Evolutionary conservation across 2,888 invertebrate species (phyloP).

Genomic region (Netelia melanura): DNA sequence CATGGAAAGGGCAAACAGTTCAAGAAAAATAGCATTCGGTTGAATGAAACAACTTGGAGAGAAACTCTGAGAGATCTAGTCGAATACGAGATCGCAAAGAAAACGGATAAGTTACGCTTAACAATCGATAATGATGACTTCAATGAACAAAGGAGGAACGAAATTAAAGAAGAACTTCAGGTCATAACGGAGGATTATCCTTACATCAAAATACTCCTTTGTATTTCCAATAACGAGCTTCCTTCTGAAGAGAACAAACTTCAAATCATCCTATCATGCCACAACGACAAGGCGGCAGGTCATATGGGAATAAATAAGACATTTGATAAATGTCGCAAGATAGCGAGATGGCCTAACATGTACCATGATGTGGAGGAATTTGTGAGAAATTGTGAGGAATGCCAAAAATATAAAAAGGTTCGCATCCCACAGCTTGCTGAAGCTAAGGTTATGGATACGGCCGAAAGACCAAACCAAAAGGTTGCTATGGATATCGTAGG

Average conservation of each 20-base stretch:
- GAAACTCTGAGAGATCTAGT: slow-evolving; percentile 10
- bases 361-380: no score
- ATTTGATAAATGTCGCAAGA: no score
- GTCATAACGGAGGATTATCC: slow-evolving; percentile 6
- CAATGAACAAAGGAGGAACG: slow-evolving; percentile 6
- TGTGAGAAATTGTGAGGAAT: no score
- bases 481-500: slow-evolving; percentile 34
- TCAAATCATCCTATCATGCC: no score
- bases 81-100: slow-evolving; percentile 11
- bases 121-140: slow-evolving; percentile 22
- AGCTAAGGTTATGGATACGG: slow-evolving; percentile 29
- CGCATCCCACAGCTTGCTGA: no score
- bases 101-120: background rate
- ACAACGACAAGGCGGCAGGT: no score
- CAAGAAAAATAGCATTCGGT: slow-evolving; percentile 7
- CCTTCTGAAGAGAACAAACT: no score
- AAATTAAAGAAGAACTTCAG: slow-evolving; percentile 14
- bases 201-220: background rate
- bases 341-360: no score
- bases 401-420: no score
- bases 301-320: no score
- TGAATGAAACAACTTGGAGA: slow-evolving; percentile 5
- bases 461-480: slow-evolving; percentile 37
- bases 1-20: slow-evolving; percentile 11
- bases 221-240: no score